phyloP scores from a whole-genome alignment of 2,797 vertebrate species.

The Sebastes diaconus region DNA sequence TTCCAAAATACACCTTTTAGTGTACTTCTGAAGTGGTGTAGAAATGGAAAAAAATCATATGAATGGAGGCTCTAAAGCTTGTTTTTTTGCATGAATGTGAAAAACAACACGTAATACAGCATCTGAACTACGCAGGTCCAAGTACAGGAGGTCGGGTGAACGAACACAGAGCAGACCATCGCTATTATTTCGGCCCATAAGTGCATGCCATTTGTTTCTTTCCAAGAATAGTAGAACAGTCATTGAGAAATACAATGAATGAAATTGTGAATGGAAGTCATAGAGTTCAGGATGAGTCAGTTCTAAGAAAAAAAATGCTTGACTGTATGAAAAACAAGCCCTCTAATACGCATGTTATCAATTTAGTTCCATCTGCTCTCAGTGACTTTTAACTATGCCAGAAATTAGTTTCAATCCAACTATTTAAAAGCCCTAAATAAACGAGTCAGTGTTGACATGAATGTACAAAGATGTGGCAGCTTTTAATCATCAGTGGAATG shows the following conservation, averaged over 20 bases:
- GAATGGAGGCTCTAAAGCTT: background rate
- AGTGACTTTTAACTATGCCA: background rate
- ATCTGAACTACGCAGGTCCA: background rate
- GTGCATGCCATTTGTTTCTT: constrained; percentile 4
- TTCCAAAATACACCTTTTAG: background rate
- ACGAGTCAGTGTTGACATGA: background rate
- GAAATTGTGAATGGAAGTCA: constrained; percentile 9
- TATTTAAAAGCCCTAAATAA: background rate
- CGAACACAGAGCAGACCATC: background rate
- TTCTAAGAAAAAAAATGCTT: background rate
- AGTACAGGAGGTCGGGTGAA: background rate
- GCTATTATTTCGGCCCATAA: constrained; percentile 21
- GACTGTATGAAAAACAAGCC: background rate
- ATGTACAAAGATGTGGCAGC: background rate
- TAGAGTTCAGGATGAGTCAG: constrained; percentile 25
- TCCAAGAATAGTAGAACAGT: constrained; percentile 11
- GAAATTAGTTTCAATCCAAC: background rate
- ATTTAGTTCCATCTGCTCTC: background rate
- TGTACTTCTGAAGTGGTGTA: background rate
- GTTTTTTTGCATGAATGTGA: background rate
- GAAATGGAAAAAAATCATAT: background rate
- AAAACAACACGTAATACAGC: constrained; percentile 26
- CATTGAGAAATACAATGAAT: constrained; percentile 37
- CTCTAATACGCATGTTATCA: background rate
- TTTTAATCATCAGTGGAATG: background rate